Percentiles rank a stretch among this genome's conserved stretches.
Conservation (phyloP, 64 coral and sea anemone genomes). For the Dendronephthya gigantea region DNA sequence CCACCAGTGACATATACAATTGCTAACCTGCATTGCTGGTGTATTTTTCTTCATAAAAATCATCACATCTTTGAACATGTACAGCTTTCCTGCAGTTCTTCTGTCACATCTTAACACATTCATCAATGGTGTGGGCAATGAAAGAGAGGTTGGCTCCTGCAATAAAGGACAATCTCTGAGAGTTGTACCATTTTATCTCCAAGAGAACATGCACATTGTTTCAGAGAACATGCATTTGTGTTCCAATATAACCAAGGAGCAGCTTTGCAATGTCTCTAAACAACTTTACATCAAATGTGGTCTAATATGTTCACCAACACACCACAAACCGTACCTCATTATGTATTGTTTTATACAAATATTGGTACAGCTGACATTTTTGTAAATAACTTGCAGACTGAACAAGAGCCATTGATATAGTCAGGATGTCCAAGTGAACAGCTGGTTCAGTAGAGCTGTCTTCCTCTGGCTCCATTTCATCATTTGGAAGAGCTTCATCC, state of each 20-base stretch:
- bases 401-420: neutral
- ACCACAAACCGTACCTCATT: neutral
- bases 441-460: neutral
- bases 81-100: neutral
- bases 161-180: neutral
- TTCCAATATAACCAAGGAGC: too few relatives aligned
- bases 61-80: neutral
- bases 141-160: neutral
- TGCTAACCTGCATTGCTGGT: neutral
- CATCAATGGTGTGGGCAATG: neutral
- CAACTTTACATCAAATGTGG: too few relatives aligned
- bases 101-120: neutral
- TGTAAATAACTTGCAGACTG: constrained; percentile 2
- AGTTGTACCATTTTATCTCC: too few relatives aligned
- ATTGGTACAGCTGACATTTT: neutral
- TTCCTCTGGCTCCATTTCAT: neutral
- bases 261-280: too few relatives aligned
- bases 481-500: neutral
- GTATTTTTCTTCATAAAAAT: neutral
- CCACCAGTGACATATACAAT: too few relatives aligned
- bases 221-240: too few relatives aligned
- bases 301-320: too few relatives aligned
- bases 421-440: neutral
- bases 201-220: too few relatives aligned
- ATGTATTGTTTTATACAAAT: neutral